phyloP scores from a whole-genome alignment of 2,113 vertebrate species.

The Nerophis lumbriciformis region DNA sequence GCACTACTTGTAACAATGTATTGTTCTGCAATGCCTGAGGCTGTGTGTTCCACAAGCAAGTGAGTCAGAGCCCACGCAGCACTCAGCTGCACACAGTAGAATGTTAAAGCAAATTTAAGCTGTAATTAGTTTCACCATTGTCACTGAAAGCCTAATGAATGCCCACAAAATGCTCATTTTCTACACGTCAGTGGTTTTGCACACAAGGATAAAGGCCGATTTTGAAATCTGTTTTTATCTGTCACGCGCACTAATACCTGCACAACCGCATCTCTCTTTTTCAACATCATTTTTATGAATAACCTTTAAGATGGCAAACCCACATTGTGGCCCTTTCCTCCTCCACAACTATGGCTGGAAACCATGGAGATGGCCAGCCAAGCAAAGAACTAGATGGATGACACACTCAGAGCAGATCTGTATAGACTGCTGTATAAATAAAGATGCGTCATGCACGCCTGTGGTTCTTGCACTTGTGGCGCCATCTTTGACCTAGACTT shows the following conservation, averaged over 20 bases:
- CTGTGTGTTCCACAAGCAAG: conserved; percentile 28
- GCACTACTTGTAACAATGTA: neutral
- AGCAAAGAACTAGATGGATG: conserved; percentile 32
- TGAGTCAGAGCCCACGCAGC: conserved; percentile 43
- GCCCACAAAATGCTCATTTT: conserved; percentile 26
- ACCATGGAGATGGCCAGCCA: conserved; percentile 58
- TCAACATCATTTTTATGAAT: conserved; percentile 25
- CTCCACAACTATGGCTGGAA: conserved; percentile 51
- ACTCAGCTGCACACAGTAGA: conserved; percentile 40
- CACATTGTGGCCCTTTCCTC: conserved; percentile 34
- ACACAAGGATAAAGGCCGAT: conserved; percentile 8
- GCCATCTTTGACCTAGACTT: conserved; percentile 7
- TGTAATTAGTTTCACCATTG: conserved; percentile 55
- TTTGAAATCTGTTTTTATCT: neutral
- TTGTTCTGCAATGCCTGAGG: neutral
- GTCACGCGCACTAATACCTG: neutral
- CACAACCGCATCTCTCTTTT: conserved; percentile 1
- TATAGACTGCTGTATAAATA: conserved; percentile 8
- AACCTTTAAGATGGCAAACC: conserved; percentile 24
- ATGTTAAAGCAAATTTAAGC: conserved; percentile 55
- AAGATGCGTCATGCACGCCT: conserved; percentile 30
- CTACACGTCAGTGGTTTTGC: conserved; percentile 19
- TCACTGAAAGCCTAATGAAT: conserved; percentile 46
- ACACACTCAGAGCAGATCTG: conserved; percentile 37
- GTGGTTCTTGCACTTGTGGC: conserved; percentile 3